Evolutionary conservation across 1,140 invertebrate genomes (phyloP).

Genomic region (Meteorus sp.): DNA sequence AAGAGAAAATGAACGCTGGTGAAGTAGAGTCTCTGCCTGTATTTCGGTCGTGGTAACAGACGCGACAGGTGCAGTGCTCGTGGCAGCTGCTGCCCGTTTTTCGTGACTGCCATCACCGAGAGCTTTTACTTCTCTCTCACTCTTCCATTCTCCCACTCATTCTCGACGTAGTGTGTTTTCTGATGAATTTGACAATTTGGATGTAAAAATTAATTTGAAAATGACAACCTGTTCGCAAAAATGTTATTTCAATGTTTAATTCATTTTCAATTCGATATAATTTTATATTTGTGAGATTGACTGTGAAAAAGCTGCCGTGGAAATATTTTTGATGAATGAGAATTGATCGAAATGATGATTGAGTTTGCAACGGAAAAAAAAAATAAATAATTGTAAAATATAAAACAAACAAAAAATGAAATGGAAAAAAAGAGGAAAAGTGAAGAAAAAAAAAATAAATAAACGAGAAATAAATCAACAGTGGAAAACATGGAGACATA

Average conservation of each 20-base stretch:
- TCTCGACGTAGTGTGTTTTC: neutral
- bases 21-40: slow-evolving; percentile 36
- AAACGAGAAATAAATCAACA: slow-evolving; percentile 2
- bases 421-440: slow-evolving; percentile 2
- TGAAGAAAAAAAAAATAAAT: neutral
- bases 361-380: neutral
- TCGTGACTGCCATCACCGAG: slow-evolving; percentile 44
- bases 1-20: too few relatives aligned
- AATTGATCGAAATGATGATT: neutral
- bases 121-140: slow-evolving; percentile 12
- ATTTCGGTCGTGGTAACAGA: slow-evolving; percentile 48
- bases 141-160: neutral
- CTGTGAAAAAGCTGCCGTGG: too few relatives aligned
- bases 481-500: slow-evolving; percentile 25
- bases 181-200: neutral
- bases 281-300: too few relatives aligned
- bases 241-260: too few relatives aligned
- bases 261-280: too few relatives aligned
- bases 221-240: too few relatives aligned
- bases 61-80: slow-evolving; percentile 44
- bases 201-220: too few relatives aligned
- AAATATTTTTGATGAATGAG: neutral
- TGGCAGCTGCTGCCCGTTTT: slow-evolving; percentile 38
- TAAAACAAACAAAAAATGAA: slow-evolving; percentile 12
- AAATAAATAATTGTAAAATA: slow-evolving; percentile 3